Evolutionary conservation across 2,888 invertebrate species (phyloP).

Genomic region (Myopa tessellatipennis): DNA sequence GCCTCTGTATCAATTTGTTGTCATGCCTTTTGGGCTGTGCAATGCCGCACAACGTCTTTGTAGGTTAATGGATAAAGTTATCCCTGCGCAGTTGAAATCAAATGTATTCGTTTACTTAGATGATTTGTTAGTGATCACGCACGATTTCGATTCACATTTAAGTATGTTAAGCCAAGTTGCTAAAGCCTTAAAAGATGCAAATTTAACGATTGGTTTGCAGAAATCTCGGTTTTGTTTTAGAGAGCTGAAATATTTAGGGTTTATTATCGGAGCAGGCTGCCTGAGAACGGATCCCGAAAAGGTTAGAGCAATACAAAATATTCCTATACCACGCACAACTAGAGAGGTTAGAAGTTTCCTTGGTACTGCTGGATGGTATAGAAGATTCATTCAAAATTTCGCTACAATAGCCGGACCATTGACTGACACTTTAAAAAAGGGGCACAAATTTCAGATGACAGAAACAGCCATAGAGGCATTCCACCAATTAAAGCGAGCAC

Average conservation of each 20-base stretch:
- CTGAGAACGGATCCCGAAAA: slow-evolving; percentile 40
- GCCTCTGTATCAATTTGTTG: background rate
- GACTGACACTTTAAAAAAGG: slow-evolving; percentile 23
- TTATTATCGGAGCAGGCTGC: slow-evolving; percentile 36
- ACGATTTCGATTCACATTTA: slow-evolving; percentile 40
- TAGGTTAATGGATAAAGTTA: slow-evolving; percentile 37
- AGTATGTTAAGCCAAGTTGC: slow-evolving; percentile 36
- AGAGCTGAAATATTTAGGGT: slow-evolving; percentile 38
- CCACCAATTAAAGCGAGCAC: slow-evolving; percentile 6
- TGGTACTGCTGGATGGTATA: slow-evolving; percentile 46
- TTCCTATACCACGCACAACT: slow-evolving; percentile 30
- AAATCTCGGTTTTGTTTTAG: slow-evolving; percentile 42
- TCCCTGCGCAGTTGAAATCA: slow-evolving; percentile 13
- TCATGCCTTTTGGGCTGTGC: background rate
- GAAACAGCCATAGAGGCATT: slow-evolving; percentile 18
- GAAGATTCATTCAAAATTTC: slow-evolving; percentile 43
- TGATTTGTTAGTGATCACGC: slow-evolving; percentile 38
- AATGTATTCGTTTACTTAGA: slow-evolving; percentile 45
- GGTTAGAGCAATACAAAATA: slow-evolving; percentile 21
- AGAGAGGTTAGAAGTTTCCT: slow-evolving; percentile 42
- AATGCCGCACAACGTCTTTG: slow-evolving; percentile 25
- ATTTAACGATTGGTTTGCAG: slow-evolving; percentile 41
- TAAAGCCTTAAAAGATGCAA: slow-evolving; percentile 34
- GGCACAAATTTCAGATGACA: background rate
- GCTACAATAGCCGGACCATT: slow-evolving; percentile 33